These are phyloP conservation scores for Aphelenchoides fujianensis DNA, from an alignment of 1,140 invertebrate genomes.

Conservation along the genomic window DNA sequence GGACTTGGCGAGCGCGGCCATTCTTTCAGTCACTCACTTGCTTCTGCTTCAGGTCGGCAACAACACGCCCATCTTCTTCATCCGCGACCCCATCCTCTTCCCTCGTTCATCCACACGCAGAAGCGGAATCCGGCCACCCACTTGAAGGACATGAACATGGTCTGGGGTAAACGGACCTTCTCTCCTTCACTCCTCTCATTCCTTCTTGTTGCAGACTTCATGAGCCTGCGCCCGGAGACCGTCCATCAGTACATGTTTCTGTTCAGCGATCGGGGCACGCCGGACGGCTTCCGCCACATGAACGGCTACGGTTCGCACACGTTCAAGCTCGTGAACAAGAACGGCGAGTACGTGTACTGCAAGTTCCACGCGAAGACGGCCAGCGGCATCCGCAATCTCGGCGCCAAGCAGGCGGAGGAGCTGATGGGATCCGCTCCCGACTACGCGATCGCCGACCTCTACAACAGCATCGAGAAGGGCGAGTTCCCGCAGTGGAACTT, in stretches of 20 bases:
- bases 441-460: conserved; percentile 81
- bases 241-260: conserved; percentile 82
- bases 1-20: too few species aligned
- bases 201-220: conserved; percentile 71
- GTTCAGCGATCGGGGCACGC: conserved; percentile 85
- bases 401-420: conserved; percentile 72
- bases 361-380: conserved; percentile 87
- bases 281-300: conserved; percentile 85
- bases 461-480: conserved; percentile 78
- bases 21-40: too few species aligned
- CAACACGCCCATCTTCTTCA: conserved; percentile 93
- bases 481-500: conserved; percentile 76
- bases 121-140: conserved; percentile 90
- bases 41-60: conserved; percentile 74
- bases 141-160: conserved; percentile 77
- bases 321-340: conserved; percentile 82
- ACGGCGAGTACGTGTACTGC: conserved; percentile 76
- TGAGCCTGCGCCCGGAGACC: conserved; percentile 79
- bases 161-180: conserved; percentile 23
- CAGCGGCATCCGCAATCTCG: conserved; percentile 82
- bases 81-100: conserved; percentile 85
- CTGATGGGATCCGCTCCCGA: conserved; percentile 79
- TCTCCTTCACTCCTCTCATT: too few species aligned
- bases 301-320: conserved; percentile 93
- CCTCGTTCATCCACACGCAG: conserved; percentile 87